Conservation (phyloP, 2,113 vertebrate species). For the Dipodomys merriami region DNA sequence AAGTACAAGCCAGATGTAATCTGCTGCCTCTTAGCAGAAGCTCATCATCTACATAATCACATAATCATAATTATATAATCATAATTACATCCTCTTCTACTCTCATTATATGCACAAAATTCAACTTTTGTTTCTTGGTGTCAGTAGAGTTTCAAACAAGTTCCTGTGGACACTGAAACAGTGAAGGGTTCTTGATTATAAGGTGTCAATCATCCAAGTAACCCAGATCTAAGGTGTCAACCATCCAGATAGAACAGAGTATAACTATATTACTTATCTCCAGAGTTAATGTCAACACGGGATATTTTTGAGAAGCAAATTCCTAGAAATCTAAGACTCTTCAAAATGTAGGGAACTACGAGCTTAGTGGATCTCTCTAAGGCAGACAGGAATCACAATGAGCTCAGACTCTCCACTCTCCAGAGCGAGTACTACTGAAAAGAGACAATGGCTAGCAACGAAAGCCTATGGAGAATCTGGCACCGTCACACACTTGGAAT, state of each 20-base stretch:
- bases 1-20: background rate
- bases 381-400: background rate
- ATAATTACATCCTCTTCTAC: background rate
- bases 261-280: background rate
- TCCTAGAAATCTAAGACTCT: background rate
- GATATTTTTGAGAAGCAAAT: background rate
- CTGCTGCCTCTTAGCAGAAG: background rate
- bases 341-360: background rate
- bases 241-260: background rate
- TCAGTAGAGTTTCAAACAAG: background rate
- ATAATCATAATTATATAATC: too few species aligned
- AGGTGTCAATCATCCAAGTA: background rate
- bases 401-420: too few species aligned
- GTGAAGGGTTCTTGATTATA: background rate
- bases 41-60: background rate
- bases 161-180: background rate
- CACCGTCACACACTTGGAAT: accelerated
- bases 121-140: background rate
- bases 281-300: background rate
- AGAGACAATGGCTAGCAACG: background rate
- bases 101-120: background rate
- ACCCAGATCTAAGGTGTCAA: too few species aligned
- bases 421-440: background rate
- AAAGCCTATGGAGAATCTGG: background rate
- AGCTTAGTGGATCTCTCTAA: background rate